Percentiles rank a stretch among this genome's conserved stretches.
Conservation (phyloP, 2,888 invertebrate genomes). For the Polietes domitor region DNA sequence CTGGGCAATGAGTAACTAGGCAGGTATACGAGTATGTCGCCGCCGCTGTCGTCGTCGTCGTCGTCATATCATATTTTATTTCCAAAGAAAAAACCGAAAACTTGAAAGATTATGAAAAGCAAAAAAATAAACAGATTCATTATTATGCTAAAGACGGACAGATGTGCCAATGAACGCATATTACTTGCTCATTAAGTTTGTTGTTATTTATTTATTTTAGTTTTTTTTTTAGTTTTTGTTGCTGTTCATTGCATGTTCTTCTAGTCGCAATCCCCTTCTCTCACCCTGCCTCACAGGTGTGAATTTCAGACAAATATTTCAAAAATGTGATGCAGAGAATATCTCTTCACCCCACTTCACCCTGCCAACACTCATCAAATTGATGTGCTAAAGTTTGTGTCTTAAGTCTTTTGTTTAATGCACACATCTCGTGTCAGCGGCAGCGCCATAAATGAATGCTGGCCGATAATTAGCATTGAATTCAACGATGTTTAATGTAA, state of each 20-base stretch:
- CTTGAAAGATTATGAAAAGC: no score
- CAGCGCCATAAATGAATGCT: background rate
- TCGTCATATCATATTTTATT: background rate
- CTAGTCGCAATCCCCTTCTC: no score
- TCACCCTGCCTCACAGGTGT: no score
- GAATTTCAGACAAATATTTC: background rate
- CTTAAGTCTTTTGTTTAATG: conserved; percentile 14
- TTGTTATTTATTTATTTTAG: background rate
- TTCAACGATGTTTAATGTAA: no score
- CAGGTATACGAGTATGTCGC: background rate
- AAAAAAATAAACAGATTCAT: background rate
- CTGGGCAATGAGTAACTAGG: conserved; percentile 1
- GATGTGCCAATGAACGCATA: conserved; percentile 38
- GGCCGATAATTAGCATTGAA: no score
- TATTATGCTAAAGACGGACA: conserved; percentile 30
- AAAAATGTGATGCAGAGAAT: background rate
- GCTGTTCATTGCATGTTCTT: background rate
- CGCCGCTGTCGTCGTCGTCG: background rate
- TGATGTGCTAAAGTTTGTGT: background rate
- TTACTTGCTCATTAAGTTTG: conserved; percentile 17
- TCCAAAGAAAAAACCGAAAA: background rate
- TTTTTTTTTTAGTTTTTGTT: background rate
- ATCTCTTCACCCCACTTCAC: background rate
- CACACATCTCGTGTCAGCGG: background rate
- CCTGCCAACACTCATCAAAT: background rate